Conservation (phyloP, 2,888 invertebrate genomes). For the Habroteleia sp. region DNA sequence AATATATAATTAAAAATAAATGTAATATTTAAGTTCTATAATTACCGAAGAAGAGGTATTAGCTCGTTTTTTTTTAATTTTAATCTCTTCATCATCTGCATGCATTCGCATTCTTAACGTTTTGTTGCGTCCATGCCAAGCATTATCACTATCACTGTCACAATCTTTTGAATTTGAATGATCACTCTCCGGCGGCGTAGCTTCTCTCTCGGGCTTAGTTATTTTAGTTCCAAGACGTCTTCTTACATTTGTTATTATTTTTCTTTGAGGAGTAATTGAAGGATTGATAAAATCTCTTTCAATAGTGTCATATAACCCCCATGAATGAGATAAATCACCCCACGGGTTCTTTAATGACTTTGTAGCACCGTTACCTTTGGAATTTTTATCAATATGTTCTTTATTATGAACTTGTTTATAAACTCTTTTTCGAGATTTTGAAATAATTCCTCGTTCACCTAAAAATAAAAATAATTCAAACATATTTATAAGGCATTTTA, state of each 20-base stretch:
- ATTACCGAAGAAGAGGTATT: slow-evolving; percentile 67
- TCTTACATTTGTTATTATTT: slow-evolving; percentile 15
- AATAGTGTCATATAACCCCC: slow-evolving; percentile 86
- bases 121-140: slow-evolving; percentile 85
- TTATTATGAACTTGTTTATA: slow-evolving; percentile 70
- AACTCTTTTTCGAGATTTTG: slow-evolving; percentile 81
- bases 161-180: slow-evolving; percentile 69
- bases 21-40: slow-evolving; percentile 13
- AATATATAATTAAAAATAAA: too few relatives aligned
- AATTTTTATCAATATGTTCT: slow-evolving; percentile 37
- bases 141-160: slow-evolving; percentile 82
- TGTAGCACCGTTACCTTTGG: slow-evolving; percentile 3
- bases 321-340: slow-evolving; percentile 87
- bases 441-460: slow-evolving; percentile 81
- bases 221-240: slow-evolving; percentile 43
- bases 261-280: slow-evolving; percentile 71
- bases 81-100: slow-evolving; percentile 92
- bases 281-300: slow-evolving; percentile 82
- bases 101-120: slow-evolving; percentile 91
- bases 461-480: slow-evolving; percentile 25
- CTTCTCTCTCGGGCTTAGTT: not conserved
- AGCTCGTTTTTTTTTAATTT: slow-evolving; percentile 80
- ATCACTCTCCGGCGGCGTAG: slow-evolving; percentile 18
- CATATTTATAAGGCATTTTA: too few relatives aligned
- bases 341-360: slow-evolving; percentile 85